phyloP scores from a whole-genome alignment of 2,113 vertebrate genomes.

The Oncorhynchus mykiss region DNA sequence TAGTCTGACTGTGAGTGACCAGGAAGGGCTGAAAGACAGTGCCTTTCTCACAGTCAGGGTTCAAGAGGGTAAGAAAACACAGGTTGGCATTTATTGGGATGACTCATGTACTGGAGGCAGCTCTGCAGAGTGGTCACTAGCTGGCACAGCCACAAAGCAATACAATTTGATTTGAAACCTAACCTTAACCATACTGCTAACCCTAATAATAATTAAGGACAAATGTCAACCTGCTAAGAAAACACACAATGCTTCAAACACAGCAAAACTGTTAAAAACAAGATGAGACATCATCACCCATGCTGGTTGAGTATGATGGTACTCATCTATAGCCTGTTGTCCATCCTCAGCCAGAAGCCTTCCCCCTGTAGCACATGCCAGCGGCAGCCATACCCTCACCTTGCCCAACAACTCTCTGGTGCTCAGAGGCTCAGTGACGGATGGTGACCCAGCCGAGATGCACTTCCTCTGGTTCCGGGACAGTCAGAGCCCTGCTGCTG shows the following conservation, averaged over 20 bases:
- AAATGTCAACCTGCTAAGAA: too few species aligned
- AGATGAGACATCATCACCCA: background rate
- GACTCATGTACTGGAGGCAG: too few species aligned
- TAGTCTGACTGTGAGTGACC: conserved; percentile 80
- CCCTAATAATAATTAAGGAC: too few species aligned
- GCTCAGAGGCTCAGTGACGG: conserved; percentile 82
- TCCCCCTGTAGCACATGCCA: conserved; percentile 80
- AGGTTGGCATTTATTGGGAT: too few species aligned
- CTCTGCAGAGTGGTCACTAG: too few species aligned
- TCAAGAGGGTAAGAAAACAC: conserved; percentile 77
- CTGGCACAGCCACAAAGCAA: too few species aligned
- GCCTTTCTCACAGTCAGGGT: conserved; percentile 73
- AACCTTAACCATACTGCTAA: too few species aligned
- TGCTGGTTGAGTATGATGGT: too few species aligned
- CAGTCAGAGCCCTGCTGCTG: conserved; percentile 87
- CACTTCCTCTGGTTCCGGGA: conserved; percentile 85
- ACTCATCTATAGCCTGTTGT: background rate
- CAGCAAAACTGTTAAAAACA: background rate
- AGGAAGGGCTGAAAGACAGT: conserved; percentile 78
- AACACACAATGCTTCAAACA: too few species aligned
- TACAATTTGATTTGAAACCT: too few species aligned
- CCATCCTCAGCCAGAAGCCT: conserved; percentile 72
- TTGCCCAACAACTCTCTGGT: conserved; percentile 88
- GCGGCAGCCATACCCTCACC: conserved; percentile 82
- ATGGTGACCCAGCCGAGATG: conserved; percentile 78